A percentile compares a stretch with the other conserved stretches of the same genome.
Conservation (phyloP, 2,888 invertebrate genomes). For the Habroteleia sp. region DNA sequence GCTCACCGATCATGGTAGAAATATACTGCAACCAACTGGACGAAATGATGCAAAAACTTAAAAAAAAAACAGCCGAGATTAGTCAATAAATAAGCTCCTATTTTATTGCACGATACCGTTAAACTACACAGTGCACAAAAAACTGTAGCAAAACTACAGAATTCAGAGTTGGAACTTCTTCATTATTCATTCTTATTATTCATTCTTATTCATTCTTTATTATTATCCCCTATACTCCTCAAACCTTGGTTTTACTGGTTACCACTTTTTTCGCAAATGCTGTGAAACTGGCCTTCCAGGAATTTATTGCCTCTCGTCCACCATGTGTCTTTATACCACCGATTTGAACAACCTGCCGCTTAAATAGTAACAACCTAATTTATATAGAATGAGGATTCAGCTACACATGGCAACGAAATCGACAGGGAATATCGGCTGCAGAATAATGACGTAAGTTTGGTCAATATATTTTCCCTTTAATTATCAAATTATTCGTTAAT, state of each 20-base stretch:
- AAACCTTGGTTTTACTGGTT: no score
- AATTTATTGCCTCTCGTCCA: neutral
- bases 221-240: no score
- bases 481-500: no score
- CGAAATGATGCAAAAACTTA: neutral
- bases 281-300: neutral
- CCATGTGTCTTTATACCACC: neutral
- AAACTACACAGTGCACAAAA: neutral
- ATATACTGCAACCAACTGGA: neutral
- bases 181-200: no score
- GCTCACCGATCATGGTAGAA: constrained; percentile 1
- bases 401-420: no score
- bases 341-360: neutral
- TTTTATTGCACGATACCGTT: neutral
- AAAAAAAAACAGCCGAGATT: neutral
- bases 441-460: no score
- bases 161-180: neutral
- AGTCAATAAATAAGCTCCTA: no score
- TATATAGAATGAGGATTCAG: no score
- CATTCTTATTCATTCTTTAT: no score
- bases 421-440: no score
- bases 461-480: no score
- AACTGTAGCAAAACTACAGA: neutral
- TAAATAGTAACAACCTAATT: neutral
- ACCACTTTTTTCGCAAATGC: neutral